A percentile compares a stretch with the other conserved stretches of the same genome.
Evolutionary conservation across 2,888 invertebrate species (phyloP).

Genomic region (Watsonalla binaria): DNA sequence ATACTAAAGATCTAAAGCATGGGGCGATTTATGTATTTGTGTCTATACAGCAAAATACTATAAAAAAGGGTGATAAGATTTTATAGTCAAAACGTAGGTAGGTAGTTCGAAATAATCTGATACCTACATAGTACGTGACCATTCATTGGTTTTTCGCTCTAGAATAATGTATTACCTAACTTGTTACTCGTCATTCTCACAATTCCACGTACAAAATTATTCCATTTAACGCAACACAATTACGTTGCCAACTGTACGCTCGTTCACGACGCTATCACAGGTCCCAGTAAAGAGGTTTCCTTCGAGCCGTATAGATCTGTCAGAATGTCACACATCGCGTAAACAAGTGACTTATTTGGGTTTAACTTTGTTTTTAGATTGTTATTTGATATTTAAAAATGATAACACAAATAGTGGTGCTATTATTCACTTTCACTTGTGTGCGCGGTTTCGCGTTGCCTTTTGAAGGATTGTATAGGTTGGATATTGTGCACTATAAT

Average conservation of each 20-base stretch:
- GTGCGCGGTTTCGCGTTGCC: slow-evolving; percentile 43
- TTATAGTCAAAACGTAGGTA: too few relatives aligned
- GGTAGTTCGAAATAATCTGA: too few relatives aligned
- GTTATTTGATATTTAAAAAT: slow-evolving; percentile 8
- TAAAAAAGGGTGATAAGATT: too few relatives aligned
- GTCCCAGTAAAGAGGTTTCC: not conserved
- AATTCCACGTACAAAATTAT: not conserved
- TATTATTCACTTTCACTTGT: slow-evolving; percentile 16
- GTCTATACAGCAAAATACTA: too few relatives aligned
- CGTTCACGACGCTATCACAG: not conserved
- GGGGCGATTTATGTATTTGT: too few relatives aligned
- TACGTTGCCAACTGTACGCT: not conserved
- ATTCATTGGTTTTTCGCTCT: too few relatives aligned
- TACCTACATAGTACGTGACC: too few relatives aligned
- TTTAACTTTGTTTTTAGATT: not conserved
- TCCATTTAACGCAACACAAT: not conserved
- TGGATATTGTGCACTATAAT: slow-evolving; percentile 78
- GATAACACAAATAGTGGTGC: slow-evolving; percentile 21
- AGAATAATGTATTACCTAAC: too few relatives aligned
- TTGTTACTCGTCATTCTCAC: not conserved
- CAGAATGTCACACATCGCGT: not conserved
- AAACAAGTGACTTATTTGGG: not conserved
- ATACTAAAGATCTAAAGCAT: too few relatives aligned
- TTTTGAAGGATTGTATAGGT: slow-evolving; percentile 64
- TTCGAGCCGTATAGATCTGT: not conserved